Conservation (phyloP, 1,140 invertebrate species). For the Drosophila jambulina region DNA sequence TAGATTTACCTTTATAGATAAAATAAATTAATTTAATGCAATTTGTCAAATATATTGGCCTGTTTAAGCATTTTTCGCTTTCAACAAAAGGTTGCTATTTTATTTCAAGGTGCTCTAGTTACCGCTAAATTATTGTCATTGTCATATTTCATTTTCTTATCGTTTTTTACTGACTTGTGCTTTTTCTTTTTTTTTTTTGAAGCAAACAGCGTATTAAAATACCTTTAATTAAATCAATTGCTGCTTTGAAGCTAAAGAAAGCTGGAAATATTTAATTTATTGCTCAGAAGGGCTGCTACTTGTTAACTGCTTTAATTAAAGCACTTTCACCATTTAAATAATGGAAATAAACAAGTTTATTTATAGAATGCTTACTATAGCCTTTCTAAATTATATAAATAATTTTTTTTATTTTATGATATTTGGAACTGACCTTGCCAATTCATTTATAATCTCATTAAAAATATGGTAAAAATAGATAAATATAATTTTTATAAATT, state of each 20-base stretch:
- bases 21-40: neutral
- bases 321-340: conserved; percentile 12
- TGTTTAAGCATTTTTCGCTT: neutral
- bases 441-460: neutral
- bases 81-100: neutral
- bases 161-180: neutral
- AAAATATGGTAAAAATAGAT: neutral
- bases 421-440: neutral
- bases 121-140: conserved; percentile 1
- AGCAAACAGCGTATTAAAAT: neutral
- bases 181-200: neutral
- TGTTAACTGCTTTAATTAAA: neutral
- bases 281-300: neutral
- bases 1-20: too few relatives aligned
- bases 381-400: neutral
- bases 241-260: neutral
- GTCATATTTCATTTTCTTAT: neutral
- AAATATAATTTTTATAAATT: neutral
- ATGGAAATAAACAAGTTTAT: conserved; percentile 2
- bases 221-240: conserved; percentile 4
- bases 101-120: conserved; percentile 1
- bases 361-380: neutral
- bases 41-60: neutral
- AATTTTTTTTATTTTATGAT: neutral
- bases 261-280: neutral